A percentile compares a stretch with the other conserved stretches of the same genome.
Evolutionary conservation across 2,113 vertebrate species (phyloP).

Genomic region (Gavia stellata): DNA sequence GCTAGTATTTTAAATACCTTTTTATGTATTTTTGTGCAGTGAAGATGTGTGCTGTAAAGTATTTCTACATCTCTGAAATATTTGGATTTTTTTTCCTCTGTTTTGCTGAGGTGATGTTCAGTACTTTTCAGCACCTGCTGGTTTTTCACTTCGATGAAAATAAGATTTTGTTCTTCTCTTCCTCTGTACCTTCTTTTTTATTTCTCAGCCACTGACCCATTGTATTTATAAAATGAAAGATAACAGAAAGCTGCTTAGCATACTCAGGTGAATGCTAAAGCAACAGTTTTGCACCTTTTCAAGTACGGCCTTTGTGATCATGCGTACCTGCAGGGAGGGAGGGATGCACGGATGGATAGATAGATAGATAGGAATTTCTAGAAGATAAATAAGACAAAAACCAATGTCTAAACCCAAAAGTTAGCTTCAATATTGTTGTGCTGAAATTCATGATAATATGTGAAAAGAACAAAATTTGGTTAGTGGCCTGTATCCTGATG

Average conservation of each 20-base stretch:
- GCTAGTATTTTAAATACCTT: background rate
- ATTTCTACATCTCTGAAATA: background rate
- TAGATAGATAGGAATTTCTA: too few relatives aligned
- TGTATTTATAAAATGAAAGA: background rate
- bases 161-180: background rate
- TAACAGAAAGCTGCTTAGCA: background rate
- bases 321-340: background rate
- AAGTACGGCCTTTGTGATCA: background rate
- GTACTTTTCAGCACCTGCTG: background rate
- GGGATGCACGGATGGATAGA: too few relatives aligned
- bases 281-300: background rate
- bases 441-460: background rate
- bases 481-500: background rate
- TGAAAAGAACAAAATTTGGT: background rate
- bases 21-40: background rate
- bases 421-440: background rate
- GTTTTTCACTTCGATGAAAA: background rate
- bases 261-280: background rate
- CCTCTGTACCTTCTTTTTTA: background rate
- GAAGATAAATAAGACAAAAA: background rate
- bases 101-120: background rate
- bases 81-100: background rate
- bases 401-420: background rate
- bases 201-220: background rate
- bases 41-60: background rate